A percentile compares a stretch with the other conserved stretches of the same genome.
Evolutionary conservation across 2,888 invertebrate species (phyloP).

Genomic region (Netelia virgata): DNA sequence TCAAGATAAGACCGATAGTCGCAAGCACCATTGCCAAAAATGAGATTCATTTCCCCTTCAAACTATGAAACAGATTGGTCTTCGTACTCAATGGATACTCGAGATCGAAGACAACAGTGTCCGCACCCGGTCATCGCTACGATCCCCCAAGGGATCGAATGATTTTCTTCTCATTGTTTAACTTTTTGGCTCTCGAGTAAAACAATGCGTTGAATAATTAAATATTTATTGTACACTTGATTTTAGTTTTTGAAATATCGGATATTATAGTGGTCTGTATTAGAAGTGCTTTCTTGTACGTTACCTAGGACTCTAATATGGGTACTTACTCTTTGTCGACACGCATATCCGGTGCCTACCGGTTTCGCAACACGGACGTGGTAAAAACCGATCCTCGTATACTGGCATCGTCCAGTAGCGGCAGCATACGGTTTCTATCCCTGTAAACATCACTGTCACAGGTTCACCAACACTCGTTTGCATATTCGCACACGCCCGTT

Average conservation of each 20-base stretch:
- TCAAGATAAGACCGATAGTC: conserved; percentile 15
- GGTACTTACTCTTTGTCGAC: no score
- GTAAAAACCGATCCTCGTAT: background rate
- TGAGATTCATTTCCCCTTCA: conserved; percentile 14
- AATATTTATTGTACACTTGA: no score
- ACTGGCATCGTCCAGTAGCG: background rate
- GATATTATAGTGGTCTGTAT: no score
- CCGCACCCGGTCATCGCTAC: background rate
- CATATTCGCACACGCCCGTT: conserved; percentile 73
- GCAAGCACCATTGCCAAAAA: background rate
- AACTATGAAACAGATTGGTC: conserved; percentile 7
- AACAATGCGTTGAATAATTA: no score
- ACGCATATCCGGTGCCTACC: no score
- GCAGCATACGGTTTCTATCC: background rate
- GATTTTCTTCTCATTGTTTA: conserved; percentile 3
- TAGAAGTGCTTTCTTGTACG: no score
- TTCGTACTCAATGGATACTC: conserved; percentile 34
- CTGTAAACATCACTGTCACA: conserved; percentile 8
- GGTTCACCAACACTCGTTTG: conserved; percentile 29
- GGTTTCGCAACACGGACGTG: no score
- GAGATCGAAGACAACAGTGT: conserved; percentile 3
- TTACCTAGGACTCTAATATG: no score
- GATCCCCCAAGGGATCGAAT: background rate
- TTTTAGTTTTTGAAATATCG: no score
- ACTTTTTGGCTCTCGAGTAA: background rate